These are phyloP conservation scores for Lepidocyrtoides sp. DNA, from an alignment of 2,888 invertebrate species.

Conservation along the genomic window DNA sequence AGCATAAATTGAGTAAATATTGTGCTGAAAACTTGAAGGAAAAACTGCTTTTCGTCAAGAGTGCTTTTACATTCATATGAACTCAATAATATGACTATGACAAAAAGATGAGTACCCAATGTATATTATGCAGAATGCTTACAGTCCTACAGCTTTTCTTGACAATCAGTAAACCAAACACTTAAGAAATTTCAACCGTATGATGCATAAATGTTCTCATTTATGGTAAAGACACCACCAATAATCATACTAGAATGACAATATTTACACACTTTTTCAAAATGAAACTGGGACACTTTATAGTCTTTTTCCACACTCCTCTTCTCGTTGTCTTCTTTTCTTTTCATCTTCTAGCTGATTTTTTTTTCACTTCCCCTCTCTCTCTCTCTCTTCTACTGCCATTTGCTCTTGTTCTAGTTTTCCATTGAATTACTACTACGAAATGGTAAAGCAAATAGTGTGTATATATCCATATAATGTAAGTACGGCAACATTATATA, in stretches of 20 bases:
- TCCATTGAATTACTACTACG: constrained; percentile 54
- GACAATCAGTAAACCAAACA: too few species aligned
- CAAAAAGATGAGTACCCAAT: too few species aligned
- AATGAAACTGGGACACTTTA: constrained; percentile 22
- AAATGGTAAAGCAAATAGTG: neutral
- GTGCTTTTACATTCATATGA: too few species aligned
- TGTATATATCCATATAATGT: neutral
- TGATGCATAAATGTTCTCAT: too few species aligned
- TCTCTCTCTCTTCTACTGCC: neutral
- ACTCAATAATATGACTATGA: too few species aligned
- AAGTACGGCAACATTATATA: neutral
- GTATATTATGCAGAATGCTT: too few species aligned
- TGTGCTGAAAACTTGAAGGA: too few species aligned
- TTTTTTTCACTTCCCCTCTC: constrained; percentile 6
- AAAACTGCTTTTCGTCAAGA: too few species aligned
- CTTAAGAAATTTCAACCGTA: too few species aligned
- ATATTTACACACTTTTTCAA: constrained; percentile 32
- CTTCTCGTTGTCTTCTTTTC: neutral
- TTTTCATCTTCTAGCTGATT: neutral
- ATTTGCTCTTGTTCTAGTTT: constrained; percentile 54
- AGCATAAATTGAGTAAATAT: too few species aligned
- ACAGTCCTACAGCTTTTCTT: too few species aligned
- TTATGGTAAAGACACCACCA: too few species aligned
- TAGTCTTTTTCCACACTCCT: neutral
- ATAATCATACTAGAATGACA: neutral